These are phyloP conservation scores for Scotopteryx bipunctaria DNA, from an alignment of 2,888 invertebrate genomes.

Conservation along the genomic window DNA sequence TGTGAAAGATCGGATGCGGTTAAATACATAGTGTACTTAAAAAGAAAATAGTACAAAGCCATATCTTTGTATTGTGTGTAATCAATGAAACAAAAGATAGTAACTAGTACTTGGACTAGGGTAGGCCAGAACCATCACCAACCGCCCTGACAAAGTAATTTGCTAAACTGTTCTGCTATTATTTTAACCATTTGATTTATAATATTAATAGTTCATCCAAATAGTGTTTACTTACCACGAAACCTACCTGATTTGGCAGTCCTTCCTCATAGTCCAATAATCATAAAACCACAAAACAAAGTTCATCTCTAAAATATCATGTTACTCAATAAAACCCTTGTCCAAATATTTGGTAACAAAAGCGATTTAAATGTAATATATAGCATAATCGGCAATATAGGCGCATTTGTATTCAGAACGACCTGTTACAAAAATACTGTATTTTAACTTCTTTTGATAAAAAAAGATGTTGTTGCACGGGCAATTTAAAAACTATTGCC, in stretches of 20 bases:
- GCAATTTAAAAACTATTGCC: too few relatives aligned
- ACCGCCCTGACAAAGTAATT: too few relatives aligned
- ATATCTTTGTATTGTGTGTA: too few relatives aligned
- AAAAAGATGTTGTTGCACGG: conserved; percentile 38
- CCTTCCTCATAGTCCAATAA: conserved; percentile 74
- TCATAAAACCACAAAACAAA: conserved; percentile 73
- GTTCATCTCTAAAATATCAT: conserved; percentile 74
- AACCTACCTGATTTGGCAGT: conserved; percentile 62
- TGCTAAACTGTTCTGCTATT: too few relatives aligned
- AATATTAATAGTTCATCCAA: conserved; percentile 18
- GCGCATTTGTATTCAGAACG: conserved; percentile 74
- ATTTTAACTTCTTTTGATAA: conserved; percentile 75
- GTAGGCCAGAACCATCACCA: too few relatives aligned
- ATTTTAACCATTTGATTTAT: too few relatives aligned
- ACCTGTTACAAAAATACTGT: conserved; percentile 75
- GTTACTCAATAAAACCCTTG: conserved; percentile 79
- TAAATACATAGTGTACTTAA: too few relatives aligned
- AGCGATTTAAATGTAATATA: conserved; percentile 78
- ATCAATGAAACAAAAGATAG: too few relatives aligned
- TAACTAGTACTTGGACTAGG: too few relatives aligned
- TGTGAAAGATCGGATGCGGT: too few relatives aligned
- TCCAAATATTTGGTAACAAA: conserved; percentile 82
- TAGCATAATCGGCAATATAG: conserved; percentile 69
- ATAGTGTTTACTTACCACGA: conserved; percentile 37
- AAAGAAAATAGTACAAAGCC: too few relatives aligned